These are phyloP conservation scores for Scaptomyza parva DNA, from an alignment of 2,888 invertebrate genomes.

Conservation along the genomic window DNA sequence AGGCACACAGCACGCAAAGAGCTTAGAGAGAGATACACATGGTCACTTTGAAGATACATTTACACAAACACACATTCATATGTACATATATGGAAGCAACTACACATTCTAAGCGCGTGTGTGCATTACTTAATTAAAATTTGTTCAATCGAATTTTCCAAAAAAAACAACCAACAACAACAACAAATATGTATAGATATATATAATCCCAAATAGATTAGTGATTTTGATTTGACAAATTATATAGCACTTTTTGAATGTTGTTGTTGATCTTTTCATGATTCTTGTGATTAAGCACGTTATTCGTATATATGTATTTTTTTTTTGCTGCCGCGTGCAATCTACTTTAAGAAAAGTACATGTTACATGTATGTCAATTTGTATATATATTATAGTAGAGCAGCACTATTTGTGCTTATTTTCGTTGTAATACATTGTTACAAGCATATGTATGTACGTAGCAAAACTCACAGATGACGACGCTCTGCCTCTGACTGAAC, in stretches of 20 bases:
- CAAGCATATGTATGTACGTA: conserved; percentile 57
- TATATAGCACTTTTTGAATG: conserved; percentile 34
- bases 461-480: conserved; percentile 78
- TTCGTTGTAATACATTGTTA: conserved; percentile 49
- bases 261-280: conserved; percentile 17
- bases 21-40: conserved; percentile 60
- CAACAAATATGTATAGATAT: conserved; percentile 27
- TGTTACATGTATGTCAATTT: conserved; percentile 15
- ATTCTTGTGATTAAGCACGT: conserved; percentile 17
- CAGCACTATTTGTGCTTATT: conserved; percentile 49
- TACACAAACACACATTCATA: conserved; percentile 9
- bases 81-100: conserved; percentile 12
- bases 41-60: conserved; percentile 25
- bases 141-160: conserved; percentile 27
- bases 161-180: conserved; percentile 37
- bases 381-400: conserved; percentile 17
- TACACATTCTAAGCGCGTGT: conserved; percentile 48
- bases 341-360: conserved; percentile 17
- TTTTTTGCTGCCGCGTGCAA: conserved; percentile 11
- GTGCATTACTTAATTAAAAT: conserved; percentile 67
- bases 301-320: conserved; percentile 3
- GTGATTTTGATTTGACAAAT: conserved; percentile 22
- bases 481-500: conserved; percentile 76
- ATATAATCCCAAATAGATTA: too few species aligned
- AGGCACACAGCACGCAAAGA: conserved; percentile 31